A percentile compares a stretch with the other conserved stretches of the same genome.
Evolutionary conservation across 2,113 vertebrate genomes (phyloP).

Genomic region (Chamaetylas fuelleborni): DNA sequence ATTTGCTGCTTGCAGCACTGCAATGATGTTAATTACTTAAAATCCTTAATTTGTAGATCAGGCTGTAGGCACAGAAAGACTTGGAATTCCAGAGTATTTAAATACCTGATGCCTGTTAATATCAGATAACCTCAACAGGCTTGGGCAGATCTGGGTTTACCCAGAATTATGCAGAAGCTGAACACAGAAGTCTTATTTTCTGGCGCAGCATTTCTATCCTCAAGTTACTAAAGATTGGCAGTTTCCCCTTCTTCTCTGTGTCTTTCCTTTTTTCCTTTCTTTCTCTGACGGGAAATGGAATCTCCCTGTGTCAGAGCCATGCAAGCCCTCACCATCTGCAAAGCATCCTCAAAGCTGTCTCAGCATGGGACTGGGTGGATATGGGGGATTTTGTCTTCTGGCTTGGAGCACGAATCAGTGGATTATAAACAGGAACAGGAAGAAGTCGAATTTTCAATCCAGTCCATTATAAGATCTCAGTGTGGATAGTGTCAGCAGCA

Average conservation of each 20-base stretch:
- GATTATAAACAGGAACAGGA: not conserved
- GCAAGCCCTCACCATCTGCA: not conserved
- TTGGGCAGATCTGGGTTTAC: not conserved
- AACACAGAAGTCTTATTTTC: not conserved
- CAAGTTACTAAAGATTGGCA: not conserved
- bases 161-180: not conserved
- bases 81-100: not conserved
- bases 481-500: not conserved
- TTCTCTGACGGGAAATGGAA: not conserved
- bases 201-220: not conserved
- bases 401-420: not conserved
- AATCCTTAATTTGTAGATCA: not conserved
- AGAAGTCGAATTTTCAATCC: not conserved
- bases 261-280: not conserved
- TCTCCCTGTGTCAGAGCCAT: not conserved
- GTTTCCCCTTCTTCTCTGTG: not conserved
- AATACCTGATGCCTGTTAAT: not conserved
- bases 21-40: not conserved
- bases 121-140: not conserved
- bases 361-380: accelerated
- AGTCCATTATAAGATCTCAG: not conserved
- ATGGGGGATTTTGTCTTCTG: not conserved
- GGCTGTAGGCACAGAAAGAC: not conserved
- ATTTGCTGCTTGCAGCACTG: not conserved
- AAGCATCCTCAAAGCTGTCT: not conserved